Percentiles rank a stretch among this genome's conserved stretches.
phyloP scores from a whole-genome alignment of 2,888 invertebrate species.

The Pteria penguin region DNA sequence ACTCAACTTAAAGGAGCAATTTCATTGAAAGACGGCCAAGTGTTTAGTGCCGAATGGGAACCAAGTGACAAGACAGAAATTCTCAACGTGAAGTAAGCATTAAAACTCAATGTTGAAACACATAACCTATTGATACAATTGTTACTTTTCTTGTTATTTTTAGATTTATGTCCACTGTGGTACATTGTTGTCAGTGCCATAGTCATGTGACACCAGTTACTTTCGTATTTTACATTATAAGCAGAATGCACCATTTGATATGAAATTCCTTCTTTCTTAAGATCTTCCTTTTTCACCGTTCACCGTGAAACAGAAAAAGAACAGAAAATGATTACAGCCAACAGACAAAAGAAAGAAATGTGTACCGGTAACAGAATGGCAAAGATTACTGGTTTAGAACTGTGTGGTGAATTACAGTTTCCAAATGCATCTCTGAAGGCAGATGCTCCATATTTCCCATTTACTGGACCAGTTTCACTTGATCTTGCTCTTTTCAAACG shows the following conservation, averaged over 20 bases:
- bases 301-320: constrained; percentile 82
- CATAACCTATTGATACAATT: too few species aligned
- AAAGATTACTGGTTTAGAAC: constrained; percentile 89
- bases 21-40: too few species aligned
- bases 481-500: constrained; percentile 69
- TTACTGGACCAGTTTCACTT: constrained; percentile 71
- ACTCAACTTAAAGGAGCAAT: too few species aligned
- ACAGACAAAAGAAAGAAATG: constrained; percentile 82
- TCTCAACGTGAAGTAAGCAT: constrained; percentile 85
- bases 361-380: constrained; percentile 81
- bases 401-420: constrained; percentile 87
- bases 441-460: constrained; percentile 80
- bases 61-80: constrained; percentile 93
- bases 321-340: constrained; percentile 85
- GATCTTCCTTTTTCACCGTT: constrained; percentile 74
- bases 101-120: background rate
- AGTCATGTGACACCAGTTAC: too few species aligned
- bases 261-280: too few species aligned
- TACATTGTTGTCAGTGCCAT: too few species aligned
- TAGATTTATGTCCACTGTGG: too few species aligned
- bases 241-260: too few species aligned
- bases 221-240: too few species aligned
- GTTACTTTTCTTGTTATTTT: too few species aligned
- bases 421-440: constrained; percentile 85
- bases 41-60: too few species aligned